Evolutionary conservation across 2,888 invertebrate genomes (phyloP).

Genomic region (Xestoiulus laeticollis): DNA sequence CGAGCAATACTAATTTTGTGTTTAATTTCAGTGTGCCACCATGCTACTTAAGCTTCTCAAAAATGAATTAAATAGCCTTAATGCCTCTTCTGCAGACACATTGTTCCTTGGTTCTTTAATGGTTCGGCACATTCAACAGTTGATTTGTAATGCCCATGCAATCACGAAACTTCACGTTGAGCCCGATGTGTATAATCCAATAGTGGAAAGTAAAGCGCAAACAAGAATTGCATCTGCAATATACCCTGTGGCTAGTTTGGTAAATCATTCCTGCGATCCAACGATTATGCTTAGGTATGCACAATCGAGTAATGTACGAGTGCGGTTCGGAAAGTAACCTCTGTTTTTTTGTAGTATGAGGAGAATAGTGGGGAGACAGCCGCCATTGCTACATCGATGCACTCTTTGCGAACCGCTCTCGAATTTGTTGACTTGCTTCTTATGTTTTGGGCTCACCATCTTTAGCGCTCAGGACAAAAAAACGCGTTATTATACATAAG

Average conservation of each 20-base stretch:
- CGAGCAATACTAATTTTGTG: not conserved
- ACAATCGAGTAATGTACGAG: too few relatives aligned
- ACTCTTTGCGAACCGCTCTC: too few relatives aligned
- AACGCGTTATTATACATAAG: too few relatives aligned
- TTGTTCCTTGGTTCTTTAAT: constrained; percentile 74
- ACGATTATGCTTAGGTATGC: constrained; percentile 77
- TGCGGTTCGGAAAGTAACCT: too few relatives aligned
- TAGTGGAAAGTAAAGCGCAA: constrained; percentile 60
- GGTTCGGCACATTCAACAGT: constrained; percentile 80
- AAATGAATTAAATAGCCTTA: not conserved
- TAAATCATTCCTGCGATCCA: constrained; percentile 93
- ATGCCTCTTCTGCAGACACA: constrained; percentile 64
- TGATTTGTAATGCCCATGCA: constrained; percentile 82
- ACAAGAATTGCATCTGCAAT: constrained; percentile 79
- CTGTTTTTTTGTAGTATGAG: too few relatives aligned
- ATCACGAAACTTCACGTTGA: constrained; percentile 65
- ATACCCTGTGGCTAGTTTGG: constrained; percentile 85
- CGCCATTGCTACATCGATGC: too few relatives aligned
- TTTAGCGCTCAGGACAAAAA: too few relatives aligned
- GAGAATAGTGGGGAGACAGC: too few relatives aligned
- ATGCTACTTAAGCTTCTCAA: not conserved
- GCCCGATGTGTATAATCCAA: not conserved
- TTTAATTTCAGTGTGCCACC: constrained; percentile 9
- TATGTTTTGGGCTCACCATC: too few relatives aligned
- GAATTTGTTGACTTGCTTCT: too few relatives aligned